Evolutionary conservation across 1,140 invertebrate genomes (phyloP).

Genomic region (Dinothrombium tinctorium): DNA sequence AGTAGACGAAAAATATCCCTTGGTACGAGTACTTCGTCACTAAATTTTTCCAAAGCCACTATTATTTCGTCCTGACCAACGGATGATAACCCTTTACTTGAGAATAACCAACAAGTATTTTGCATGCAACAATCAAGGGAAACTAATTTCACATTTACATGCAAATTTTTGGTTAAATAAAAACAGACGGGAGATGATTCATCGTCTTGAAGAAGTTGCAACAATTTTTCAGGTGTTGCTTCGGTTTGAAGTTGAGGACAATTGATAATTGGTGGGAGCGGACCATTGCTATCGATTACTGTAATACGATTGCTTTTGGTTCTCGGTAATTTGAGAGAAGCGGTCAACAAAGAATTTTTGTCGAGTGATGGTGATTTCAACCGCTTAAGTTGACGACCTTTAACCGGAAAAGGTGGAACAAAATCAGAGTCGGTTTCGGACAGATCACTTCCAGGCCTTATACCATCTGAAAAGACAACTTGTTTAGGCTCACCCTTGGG

Average conservation of each 20-base stretch:
- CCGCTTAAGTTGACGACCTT: not conserved
- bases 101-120: slow-evolving; percentile 50
- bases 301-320: slow-evolving; percentile 4
- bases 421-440: slow-evolving; percentile 37
- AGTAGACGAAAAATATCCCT: slow-evolving; percentile 52
- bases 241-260: slow-evolving; percentile 1
- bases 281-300: slow-evolving; percentile 12
- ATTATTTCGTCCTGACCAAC: slow-evolving; percentile 68
- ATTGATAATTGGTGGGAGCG: slow-evolving; percentile 13
- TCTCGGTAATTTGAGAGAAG: not conserved
- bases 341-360: slow-evolving; percentile 1
- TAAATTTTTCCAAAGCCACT: slow-evolving; percentile 44
- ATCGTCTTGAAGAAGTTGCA: not conserved
- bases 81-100: slow-evolving; percentile 46
- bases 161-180: slow-evolving; percentile 51
- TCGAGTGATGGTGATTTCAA: not conserved
- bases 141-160: slow-evolving; percentile 47
- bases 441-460: slow-evolving; percentile 64
- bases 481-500: slow-evolving; percentile 31
- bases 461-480: slow-evolving; percentile 77
- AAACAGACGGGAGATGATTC: slow-evolving; percentile 31
- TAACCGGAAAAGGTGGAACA: not conserved
- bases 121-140: slow-evolving; percentile 27
- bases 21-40: slow-evolving; percentile 39
- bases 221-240: slow-evolving; percentile 1